Percentiles rank a stretch among this genome's conserved stretches.
Conservation (phyloP, 1,140 invertebrate species). For the Drosophila tristis region DNA sequence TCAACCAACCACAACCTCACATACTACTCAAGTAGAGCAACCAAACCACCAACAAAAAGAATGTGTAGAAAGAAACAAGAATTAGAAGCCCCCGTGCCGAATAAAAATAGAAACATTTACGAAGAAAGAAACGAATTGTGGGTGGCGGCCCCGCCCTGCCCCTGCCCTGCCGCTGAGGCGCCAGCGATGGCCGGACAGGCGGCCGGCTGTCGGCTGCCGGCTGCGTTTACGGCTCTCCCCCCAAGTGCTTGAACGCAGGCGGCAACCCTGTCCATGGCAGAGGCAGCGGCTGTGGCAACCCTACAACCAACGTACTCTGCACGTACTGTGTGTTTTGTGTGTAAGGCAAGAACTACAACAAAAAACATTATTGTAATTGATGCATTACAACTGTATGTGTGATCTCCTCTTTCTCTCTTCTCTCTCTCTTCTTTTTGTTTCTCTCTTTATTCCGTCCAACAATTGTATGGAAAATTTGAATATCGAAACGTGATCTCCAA, state of each 20-base stretch:
- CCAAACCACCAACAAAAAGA: slow-evolving; percentile 13
- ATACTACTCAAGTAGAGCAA: slow-evolving; percentile 39
- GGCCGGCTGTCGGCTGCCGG: too few relatives aligned
- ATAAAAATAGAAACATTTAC: slow-evolving; percentile 82
- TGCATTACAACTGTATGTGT: slow-evolving; percentile 83
- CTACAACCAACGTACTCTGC: slow-evolving; percentile 53
- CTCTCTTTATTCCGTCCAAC: slow-evolving; percentile 78
- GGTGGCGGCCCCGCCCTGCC: slow-evolving; percentile 57
- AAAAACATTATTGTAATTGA: slow-evolving; percentile 75
- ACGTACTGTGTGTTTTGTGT: slow-evolving; percentile 78
- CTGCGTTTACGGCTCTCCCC: too few relatives aligned
- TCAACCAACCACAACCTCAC: slow-evolving; percentile 31
- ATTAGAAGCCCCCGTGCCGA: slow-evolving; percentile 40
- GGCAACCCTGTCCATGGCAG: slow-evolving; percentile 43
- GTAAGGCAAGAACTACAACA: slow-evolving; percentile 65
- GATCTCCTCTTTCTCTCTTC: slow-evolving; percentile 81
- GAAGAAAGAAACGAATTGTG: slow-evolving; percentile 76
- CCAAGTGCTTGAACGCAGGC: slow-evolving; percentile 15
- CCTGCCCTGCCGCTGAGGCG: neutral
- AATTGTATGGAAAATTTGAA: slow-evolving; percentile 62
- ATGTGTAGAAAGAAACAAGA: slow-evolving; percentile 7
- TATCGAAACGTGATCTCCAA: slow-evolving; percentile 40
- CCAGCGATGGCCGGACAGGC: too few relatives aligned
- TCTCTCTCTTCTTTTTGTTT: slow-evolving; percentile 83
- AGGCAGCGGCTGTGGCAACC: slow-evolving; percentile 35